These are phyloP conservation scores for Falco concolor DNA, from an alignment of 2,797 vertebrate species.

Conservation along the genomic window DNA sequence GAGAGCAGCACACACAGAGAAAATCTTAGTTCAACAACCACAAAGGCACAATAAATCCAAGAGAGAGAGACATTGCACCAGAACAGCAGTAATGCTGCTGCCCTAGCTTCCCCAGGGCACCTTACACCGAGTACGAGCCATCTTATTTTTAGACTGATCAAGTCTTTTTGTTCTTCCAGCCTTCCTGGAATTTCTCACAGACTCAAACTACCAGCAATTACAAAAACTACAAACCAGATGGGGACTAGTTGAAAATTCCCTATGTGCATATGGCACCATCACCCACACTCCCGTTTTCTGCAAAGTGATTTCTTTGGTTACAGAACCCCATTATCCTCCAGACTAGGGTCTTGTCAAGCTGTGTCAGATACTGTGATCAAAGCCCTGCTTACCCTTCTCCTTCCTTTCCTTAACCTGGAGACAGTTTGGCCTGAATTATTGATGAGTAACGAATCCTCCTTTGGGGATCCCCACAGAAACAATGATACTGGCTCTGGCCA, in stretches of 20 bases:
- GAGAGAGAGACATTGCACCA: background rate
- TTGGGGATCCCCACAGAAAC: background rate
- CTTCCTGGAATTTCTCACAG: background rate
- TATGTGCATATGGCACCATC: background rate
- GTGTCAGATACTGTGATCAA: background rate
- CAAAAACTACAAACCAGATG: background rate
- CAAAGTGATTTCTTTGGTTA: background rate
- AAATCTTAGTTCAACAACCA: background rate
- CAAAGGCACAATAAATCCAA: background rate
- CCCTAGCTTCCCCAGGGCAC: background rate
- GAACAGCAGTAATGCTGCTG: background rate
- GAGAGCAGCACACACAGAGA: background rate
- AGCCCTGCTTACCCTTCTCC: background rate
- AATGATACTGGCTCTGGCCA: background rate
- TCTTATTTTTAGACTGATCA: background rate
- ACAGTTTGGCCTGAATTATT: conserved; percentile 5
- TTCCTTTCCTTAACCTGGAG: background rate
- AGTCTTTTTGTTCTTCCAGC: background rate
- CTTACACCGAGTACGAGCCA: background rate
- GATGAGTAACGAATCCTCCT: background rate
- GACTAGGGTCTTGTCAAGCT: background rate
- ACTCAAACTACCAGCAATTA: background rate
- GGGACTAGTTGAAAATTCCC: background rate
- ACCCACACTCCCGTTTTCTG: background rate
- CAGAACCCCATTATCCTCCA: background rate